A percentile compares a stretch with the other conserved stretches of the same genome.
Evolutionary conservation across 2,797 vertebrate genomes (phyloP).

Genomic region (Anabas testudineus): DNA sequence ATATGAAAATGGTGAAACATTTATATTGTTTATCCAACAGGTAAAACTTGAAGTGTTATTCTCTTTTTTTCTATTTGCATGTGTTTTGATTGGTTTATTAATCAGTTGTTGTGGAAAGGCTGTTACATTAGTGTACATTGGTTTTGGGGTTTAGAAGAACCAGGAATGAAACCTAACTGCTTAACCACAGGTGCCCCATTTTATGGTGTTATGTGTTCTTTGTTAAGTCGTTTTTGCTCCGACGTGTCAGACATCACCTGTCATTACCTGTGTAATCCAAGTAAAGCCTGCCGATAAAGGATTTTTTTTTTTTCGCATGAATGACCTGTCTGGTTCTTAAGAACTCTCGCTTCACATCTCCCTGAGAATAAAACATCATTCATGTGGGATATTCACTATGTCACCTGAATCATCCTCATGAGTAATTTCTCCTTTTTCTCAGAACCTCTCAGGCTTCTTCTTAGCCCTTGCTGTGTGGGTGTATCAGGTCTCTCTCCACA

Average conservation of each 20-base stretch:
- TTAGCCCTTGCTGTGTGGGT: not conserved
- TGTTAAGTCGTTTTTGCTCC: not conserved
- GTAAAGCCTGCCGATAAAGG: not conserved
- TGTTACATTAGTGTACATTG: no score
- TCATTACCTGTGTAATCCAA: not conserved
- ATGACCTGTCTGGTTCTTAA: not conserved
- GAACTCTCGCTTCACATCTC: not conserved
- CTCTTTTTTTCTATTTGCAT: no score
- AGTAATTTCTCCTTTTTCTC: no score
- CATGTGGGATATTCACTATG: not conserved
- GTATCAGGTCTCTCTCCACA: constrained; percentile 18
- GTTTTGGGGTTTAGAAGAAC: no score
- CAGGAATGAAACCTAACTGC: no score
- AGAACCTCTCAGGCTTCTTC: not conserved
- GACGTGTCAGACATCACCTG: not conserved
- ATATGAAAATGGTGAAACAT: no score
- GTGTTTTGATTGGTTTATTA: no score
- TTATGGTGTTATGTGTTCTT: not conserved
- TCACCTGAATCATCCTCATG: not conserved
- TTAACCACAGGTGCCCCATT: no score
- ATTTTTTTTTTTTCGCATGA: not conserved
- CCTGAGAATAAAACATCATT: not conserved
- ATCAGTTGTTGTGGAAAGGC: no score
- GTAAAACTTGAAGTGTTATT: no score
- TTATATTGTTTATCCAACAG: no score